These are phyloP conservation scores for Malacoctenus gilli DNA, from an alignment of 2,797 vertebrate species.

Conservation along the genomic window DNA sequence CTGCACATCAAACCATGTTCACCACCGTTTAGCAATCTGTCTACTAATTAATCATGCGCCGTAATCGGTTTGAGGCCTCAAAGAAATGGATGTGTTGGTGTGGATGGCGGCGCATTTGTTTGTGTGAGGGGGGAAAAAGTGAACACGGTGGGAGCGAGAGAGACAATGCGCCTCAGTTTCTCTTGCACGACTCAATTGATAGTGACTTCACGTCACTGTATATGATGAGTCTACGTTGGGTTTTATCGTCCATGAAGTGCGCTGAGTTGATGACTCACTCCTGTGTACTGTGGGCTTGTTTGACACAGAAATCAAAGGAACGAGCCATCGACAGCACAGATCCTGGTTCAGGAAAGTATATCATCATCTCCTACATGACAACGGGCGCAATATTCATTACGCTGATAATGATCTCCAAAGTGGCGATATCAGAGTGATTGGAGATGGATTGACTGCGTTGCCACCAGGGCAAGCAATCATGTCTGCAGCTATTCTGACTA, in stretches of 20 bases:
- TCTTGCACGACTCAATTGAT: no score
- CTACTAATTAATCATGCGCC: slow-evolving; percentile 79
- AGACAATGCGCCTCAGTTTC: no score
- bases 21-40: slow-evolving; percentile 78
- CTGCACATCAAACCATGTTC: slow-evolving; percentile 70
- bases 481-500: slow-evolving; percentile 64
- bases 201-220: not conserved
- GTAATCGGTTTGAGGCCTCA: slow-evolving; percentile 74
- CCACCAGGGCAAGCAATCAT: slow-evolving; percentile 58
- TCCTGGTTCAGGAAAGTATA: slow-evolving; percentile 26
- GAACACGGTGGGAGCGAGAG: slow-evolving; percentile 26
- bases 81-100: slow-evolving; percentile 30
- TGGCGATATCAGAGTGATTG: slow-evolving; percentile 49
- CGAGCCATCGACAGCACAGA: slow-evolving; percentile 21
- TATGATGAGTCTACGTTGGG: not conserved
- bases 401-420: slow-evolving; percentile 57
- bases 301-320: slow-evolving; percentile 41
- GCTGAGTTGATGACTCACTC: slow-evolving; percentile 18
- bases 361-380: slow-evolving; percentile 46
- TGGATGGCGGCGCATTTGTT: slow-evolving; percentile 16
- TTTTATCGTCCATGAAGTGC: slow-evolving; percentile 2
- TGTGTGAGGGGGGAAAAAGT: slow-evolving; percentile 22
- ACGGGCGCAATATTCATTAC: slow-evolving; percentile 40
- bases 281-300: slow-evolving; percentile 18
- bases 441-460: slow-evolving; percentile 52